These are phyloP conservation scores for Andricus curvator DNA, from an alignment of 2,888 invertebrate species.

Conservation along the genomic window DNA sequence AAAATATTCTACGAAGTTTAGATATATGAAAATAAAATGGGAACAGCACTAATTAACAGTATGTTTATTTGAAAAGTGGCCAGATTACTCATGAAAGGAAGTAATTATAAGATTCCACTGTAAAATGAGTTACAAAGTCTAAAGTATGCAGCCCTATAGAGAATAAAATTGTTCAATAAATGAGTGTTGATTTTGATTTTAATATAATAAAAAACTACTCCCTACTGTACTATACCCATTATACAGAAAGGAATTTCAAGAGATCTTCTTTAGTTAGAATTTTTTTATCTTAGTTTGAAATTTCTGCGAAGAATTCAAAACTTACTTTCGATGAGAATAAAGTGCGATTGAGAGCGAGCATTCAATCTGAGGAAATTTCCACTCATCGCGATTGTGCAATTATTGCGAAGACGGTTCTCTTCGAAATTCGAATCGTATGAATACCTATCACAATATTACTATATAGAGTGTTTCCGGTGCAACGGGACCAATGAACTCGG, in stretches of 20 bases:
- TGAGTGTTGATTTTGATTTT: too few relatives aligned
- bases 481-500: constrained; percentile 6
- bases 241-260: too few relatives aligned
- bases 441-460: background rate
- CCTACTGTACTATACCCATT: too few relatives aligned
- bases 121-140: background rate
- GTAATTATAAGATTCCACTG: background rate
- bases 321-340: background rate
- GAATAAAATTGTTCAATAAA: background rate
- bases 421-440: constrained; percentile 5
- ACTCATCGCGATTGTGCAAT: background rate
- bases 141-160: background rate
- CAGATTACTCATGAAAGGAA: background rate
- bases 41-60: background rate
- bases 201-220: background rate
- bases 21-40: background rate
- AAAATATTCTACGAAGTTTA: background rate
- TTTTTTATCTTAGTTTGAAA: background rate
- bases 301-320: background rate
- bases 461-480: background rate
- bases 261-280: background rate
- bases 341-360: background rate
- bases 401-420: background rate
- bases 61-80: background rate
- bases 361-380: constrained; percentile 15